phyloP scores from a whole-genome alignment of 2,113 vertebrate genomes.

The Bos indicus region DNA sequence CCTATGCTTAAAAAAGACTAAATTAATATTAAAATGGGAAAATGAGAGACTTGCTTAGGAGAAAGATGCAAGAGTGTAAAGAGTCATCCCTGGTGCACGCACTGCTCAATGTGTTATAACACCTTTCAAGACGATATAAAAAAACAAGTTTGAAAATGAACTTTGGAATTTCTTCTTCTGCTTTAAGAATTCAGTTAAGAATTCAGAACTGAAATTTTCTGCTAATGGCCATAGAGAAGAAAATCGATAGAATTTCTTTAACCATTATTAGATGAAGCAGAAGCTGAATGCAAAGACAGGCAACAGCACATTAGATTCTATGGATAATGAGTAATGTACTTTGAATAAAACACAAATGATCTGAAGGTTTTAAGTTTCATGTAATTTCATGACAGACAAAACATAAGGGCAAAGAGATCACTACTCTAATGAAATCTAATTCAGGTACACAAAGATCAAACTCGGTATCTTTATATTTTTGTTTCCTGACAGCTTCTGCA shows the following conservation, averaged over 20 bases:
- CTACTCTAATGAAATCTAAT: background rate
- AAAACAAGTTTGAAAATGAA: background rate
- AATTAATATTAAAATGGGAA: background rate
- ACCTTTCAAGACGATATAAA: background rate
- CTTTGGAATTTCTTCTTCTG: background rate
- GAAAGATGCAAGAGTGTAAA: background rate
- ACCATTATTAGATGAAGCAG: background rate
- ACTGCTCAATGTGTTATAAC: background rate
- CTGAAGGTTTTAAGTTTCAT: background rate
- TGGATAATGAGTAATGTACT: background rate
- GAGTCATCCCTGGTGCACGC: background rate
- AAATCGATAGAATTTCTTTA: background rate
- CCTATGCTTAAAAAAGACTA: background rate
- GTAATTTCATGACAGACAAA: background rate
- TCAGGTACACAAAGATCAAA: background rate
- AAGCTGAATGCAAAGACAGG: background rate
- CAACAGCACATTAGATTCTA: background rate
- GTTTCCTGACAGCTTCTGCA: background rate
- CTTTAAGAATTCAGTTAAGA: background rate
- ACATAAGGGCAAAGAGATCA: background rate
- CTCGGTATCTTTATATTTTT: background rate
- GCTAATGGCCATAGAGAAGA: background rate
- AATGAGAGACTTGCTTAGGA: background rate
- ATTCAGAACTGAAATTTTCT: background rate
- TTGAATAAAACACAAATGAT: background rate